Evolutionary conservation across 2,113 vertebrate species (phyloP), one percentile per base, ranked within the genome.

Genomic region (Onychostruthus taczanowskii): DNA sequence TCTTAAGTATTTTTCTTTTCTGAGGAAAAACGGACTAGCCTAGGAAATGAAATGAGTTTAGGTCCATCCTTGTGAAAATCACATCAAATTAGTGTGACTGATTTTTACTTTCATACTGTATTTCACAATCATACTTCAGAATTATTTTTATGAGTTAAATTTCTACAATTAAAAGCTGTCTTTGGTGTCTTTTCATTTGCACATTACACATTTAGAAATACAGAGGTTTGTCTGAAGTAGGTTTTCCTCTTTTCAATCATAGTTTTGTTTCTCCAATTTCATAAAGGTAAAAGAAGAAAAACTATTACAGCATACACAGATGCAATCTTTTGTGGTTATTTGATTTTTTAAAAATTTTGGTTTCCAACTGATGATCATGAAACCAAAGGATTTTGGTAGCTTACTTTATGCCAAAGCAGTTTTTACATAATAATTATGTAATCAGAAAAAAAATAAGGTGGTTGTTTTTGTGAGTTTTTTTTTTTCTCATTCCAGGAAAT

Each of bases 171-270:
- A 80, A 78, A 86, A 76, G 63, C 13, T 96, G 49, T 85, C 50
- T 77, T 50, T 61, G 30, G 26, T 91, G 43, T 81, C 64, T 84
- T 53, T 70, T 11, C 68, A 94, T 53, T 82, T 78, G 23, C 10
- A 27, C 27, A 26, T 59, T 89, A 92, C 44, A 76, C 31, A 58
- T 16, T 31, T 56, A 83, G 89, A 96, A 95, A 96, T 52, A 96
- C 24, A 97, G 95, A 97, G 52, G 30, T 95, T 81, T 96, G 12
- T 89, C 56, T 81, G 44, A 81, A 92, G 39, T 13, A 58, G 77
- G 75, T 53, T 74, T 39, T 69, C 18, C 12, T 78, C 24, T 89
- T 87, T 90, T 91, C 75, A 75, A 52, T 61, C 89, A 94, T 53
- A 94, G 17, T 41, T 41, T 41, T 41, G 37, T 58, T 81, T 95